Conservation (phyloP, 2,888 invertebrate genomes). For the Muschampia plurimacula region DNA sequence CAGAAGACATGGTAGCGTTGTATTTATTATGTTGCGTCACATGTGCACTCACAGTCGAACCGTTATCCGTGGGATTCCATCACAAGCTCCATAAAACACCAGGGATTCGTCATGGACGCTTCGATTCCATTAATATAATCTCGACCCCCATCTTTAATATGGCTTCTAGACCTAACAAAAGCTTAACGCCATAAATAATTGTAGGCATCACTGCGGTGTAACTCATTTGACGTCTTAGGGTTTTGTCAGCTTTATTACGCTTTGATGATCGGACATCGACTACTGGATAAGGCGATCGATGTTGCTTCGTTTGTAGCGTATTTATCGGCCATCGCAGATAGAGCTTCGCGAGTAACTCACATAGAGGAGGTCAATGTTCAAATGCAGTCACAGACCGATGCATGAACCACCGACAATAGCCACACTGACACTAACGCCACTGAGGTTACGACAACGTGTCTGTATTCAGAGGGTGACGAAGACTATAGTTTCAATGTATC, state of each 20-base stretch:
- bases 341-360: conserved; percentile 69
- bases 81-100: conserved; percentile 51
- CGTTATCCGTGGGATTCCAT: conserved; percentile 53
- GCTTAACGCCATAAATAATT: conserved; percentile 39
- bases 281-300: conserved; percentile 54
- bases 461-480: conserved; percentile 68
- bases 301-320: conserved; percentile 72
- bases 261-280: conserved; percentile 41
- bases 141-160: conserved; percentile 48
- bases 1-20: conserved; percentile 44
- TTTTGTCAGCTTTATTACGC: conserved; percentile 27
- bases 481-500: conserved; percentile 43
- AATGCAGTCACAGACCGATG: conserved; percentile 75
- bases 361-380: conserved; percentile 64
- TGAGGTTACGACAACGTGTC: conserved; percentile 54
- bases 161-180: conserved; percentile 62
- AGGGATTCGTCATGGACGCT: conserved; percentile 61
- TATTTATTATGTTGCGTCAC: conserved; percentile 69
- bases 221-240: conserved; percentile 53
- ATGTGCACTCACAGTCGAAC: conserved; percentile 61
- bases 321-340: conserved; percentile 53
- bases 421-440: conserved; percentile 48
- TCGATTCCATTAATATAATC: conserved; percentile 43
- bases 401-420: conserved; percentile 57
- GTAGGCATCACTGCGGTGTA: conserved; percentile 52